Percentiles rank a stretch among this genome's conserved stretches.
Evolutionary conservation across 2,113 vertebrate genomes (phyloP).

Genomic region (Lophura nycthemera): DNA sequence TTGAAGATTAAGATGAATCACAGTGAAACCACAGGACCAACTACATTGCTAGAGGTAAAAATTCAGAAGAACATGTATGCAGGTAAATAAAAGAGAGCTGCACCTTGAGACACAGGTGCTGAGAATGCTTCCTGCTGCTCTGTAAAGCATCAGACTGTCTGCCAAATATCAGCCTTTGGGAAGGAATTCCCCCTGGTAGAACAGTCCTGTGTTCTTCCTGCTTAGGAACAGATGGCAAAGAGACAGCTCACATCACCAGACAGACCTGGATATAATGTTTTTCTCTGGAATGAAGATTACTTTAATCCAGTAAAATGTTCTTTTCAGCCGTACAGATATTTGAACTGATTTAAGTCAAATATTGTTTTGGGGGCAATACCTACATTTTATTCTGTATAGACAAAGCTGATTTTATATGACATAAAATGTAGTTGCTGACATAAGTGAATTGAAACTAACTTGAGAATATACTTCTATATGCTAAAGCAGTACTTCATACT

Average conservation of each 20-base stretch:
- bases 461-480: neutral
- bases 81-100: neutral
- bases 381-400: neutral
- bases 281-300: neutral
- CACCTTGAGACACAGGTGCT: neutral
- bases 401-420: neutral
- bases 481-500: neutral
- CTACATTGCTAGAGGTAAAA: neutral
- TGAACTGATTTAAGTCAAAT: neutral
- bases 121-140: neutral
- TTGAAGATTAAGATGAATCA: neutral
- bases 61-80: neutral
- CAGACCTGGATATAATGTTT: neutral
- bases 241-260: neutral
- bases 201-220: neutral
- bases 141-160: neutral
- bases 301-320: neutral
- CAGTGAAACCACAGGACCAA: neutral
- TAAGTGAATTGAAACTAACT: neutral
- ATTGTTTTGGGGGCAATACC: neutral
- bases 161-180: neutral
- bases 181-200: slow-evolving; percentile 43
- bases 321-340: neutral
- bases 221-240: slow-evolving; percentile 21
- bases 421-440: neutral